phyloP scores from a whole-genome alignment of 2,888 invertebrate species.

The Trachelus stipa region DNA sequence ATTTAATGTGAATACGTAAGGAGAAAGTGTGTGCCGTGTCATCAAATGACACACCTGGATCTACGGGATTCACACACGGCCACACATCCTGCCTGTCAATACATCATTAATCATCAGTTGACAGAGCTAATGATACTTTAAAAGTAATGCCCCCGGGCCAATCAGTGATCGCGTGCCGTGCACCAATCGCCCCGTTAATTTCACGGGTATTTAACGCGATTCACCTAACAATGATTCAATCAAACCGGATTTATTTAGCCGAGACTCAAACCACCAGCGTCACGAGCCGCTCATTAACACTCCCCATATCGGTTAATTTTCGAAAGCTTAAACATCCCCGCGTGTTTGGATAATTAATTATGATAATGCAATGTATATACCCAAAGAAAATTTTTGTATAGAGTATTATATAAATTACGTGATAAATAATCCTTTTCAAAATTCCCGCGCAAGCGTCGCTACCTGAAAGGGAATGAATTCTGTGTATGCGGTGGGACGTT shows the following conservation, averaged over 20 bases:
- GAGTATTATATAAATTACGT: neutral
- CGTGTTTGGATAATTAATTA: neutral
- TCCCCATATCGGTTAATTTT: conserved; percentile 7
- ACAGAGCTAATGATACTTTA: conserved; percentile 51
- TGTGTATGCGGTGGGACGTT: neutral
- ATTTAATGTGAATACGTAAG: neutral
- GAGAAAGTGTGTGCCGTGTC: neutral
- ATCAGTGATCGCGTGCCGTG: conserved; percentile 53
- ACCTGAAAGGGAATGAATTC: neutral
- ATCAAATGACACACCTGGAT: conserved; percentile 18
- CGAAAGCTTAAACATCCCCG: conserved; percentile 3
- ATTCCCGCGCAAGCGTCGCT: neutral
- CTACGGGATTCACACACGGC: neutral
- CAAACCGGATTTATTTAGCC: conserved; percentile 56
- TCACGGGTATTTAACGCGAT: conserved; percentile 64
- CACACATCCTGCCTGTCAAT: conserved; percentile 29
- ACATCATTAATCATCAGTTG: conserved; percentile 52
- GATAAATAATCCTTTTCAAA: neutral
- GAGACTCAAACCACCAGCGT: conserved; percentile 30
- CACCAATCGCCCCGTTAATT: conserved; percentile 56
- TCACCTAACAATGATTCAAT: conserved; percentile 61
- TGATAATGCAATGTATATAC: neutral
- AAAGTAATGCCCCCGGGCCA: conserved; percentile 51
- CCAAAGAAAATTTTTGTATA: neutral
- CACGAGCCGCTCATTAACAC: conserved; percentile 52